Percentiles rank a stretch among this genome's conserved stretches.
Conservation (phyloP, 2,888 invertebrate species). For the Agonopterix heracliana region DNA sequence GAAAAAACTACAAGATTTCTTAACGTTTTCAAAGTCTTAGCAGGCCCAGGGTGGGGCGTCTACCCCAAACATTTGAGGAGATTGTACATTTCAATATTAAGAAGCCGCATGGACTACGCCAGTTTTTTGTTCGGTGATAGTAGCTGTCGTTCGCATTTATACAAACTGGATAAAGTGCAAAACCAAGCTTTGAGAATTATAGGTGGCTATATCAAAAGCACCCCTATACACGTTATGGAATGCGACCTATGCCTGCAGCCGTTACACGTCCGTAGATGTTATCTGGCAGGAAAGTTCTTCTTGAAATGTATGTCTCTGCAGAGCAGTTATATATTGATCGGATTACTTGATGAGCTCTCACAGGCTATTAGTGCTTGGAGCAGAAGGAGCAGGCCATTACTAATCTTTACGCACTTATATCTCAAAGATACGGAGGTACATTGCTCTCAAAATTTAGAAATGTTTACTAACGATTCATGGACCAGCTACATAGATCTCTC, state of each 20-base stretch:
- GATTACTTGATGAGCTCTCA: background rate
- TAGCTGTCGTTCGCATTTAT: slow-evolving; percentile 5
- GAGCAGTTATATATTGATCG: background rate
- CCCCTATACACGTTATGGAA: slow-evolving; percentile 15
- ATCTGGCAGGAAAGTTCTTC: background rate
- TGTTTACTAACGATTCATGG: background rate
- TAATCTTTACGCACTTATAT: background rate
- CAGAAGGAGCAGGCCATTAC: background rate
- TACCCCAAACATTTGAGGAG: slow-evolving; percentile 17
- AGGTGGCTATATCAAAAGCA: slow-evolving; percentile 10
- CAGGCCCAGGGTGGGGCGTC: slow-evolving; percentile 22
- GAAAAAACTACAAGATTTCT: slow-evolving; percentile 16
- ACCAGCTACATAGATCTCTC: background rate
- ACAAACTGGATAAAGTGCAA: slow-evolving; percentile 9
- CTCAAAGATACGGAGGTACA: background rate
- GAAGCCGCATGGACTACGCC: slow-evolving; percentile 7
- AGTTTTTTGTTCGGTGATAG: slow-evolving; percentile 10
- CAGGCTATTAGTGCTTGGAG: background rate
- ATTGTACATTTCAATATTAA: background rate
- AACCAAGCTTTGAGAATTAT: slow-evolving; percentile 14
- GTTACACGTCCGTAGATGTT: background rate
- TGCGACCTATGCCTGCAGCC: slow-evolving; percentile 6
- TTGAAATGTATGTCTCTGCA: background rate
- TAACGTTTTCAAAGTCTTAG: slow-evolving; percentile 20
- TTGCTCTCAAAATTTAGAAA: background rate